Percentiles rank a stretch among this genome's conserved stretches.
Evolutionary conservation across 2,113 vertebrate species (phyloP).

Genomic region (Nannobrachium achirus): DNA sequence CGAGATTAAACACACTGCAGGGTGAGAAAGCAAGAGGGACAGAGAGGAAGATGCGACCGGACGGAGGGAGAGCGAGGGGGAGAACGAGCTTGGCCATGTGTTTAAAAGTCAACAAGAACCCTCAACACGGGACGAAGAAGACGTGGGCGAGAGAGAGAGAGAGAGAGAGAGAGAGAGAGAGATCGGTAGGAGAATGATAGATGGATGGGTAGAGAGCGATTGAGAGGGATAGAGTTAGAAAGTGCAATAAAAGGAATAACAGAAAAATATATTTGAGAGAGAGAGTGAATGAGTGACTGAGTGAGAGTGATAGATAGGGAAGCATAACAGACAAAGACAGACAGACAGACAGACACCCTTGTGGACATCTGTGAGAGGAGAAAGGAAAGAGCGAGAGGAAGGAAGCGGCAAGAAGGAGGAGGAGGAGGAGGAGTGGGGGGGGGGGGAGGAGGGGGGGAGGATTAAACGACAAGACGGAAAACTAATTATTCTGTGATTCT

Average conservation of each 20-base stretch:
- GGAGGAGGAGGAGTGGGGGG: slow-evolving; percentile 16
- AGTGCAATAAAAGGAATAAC: too few relatives aligned
- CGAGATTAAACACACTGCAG: slow-evolving; percentile 8
- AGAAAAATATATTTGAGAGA: too few relatives aligned
- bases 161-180: background rate
- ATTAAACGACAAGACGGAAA: slow-evolving; percentile 75
- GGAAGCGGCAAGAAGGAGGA: background rate
- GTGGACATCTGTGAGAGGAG: background rate
- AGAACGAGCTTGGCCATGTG: slow-evolving; percentile 75
- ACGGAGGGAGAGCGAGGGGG: slow-evolving; percentile 51
- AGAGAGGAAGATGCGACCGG: slow-evolving; percentile 37
- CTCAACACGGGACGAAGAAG: slow-evolving; percentile 62
- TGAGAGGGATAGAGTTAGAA: too few relatives aligned
- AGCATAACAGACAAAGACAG: background rate
- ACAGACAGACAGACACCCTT: background rate
- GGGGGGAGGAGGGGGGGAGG: slow-evolving; percentile 36
- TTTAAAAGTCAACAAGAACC: slow-evolving; percentile 75
- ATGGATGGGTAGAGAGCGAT: too few relatives aligned
- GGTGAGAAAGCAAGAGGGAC: background rate
- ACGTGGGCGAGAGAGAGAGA: slow-evolving; percentile 61
- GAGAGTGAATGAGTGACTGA: too few relatives aligned
- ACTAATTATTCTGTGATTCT: slow-evolving; percentile 79
- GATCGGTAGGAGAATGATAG: background rate
- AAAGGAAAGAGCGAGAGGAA: background rate
- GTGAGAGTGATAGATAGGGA: slow-evolving; percentile 19